Conservation (phyloP, 1,140 invertebrate genomes). For the Macrocentrus cingulum region DNA sequence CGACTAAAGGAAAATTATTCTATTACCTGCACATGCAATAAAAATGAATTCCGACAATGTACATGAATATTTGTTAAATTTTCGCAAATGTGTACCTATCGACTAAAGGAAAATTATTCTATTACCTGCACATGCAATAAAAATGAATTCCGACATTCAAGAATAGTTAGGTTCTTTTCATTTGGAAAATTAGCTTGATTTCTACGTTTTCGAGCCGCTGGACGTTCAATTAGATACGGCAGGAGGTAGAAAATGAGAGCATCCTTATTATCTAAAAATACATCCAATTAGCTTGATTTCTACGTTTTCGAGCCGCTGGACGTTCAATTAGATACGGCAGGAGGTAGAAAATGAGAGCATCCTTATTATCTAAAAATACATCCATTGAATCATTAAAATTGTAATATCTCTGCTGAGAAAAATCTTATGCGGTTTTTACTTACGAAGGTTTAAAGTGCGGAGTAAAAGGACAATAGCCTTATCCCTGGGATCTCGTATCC, state of each 20-base stretch:
- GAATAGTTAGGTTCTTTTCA: neutral
- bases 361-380: constrained; percentile 12
- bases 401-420: neutral
- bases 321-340: constrained; percentile 6
- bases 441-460: neutral
- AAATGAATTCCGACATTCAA: neutral
- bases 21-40: too few relatives aligned
- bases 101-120: too few relatives aligned
- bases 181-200: neutral
- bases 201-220: neutral
- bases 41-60: too few relatives aligned
- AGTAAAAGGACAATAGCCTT: neutral
- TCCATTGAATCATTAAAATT: neutral
- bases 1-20: too few relatives aligned
- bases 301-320: neutral
- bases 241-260: constrained; percentile 9
- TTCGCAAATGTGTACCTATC: too few relatives aligned
- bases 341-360: constrained; percentile 11
- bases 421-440: neutral
- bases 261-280: constrained; percentile 14
- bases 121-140: constrained; percentile 5
- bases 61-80: too few relatives aligned
- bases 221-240: constrained; percentile 2
- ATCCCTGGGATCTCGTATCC: neutral
- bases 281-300: neutral